phyloP scores from a whole-genome alignment of 2,113 vertebrate species.

The Sterrhoptilus dennistouni region DNA sequence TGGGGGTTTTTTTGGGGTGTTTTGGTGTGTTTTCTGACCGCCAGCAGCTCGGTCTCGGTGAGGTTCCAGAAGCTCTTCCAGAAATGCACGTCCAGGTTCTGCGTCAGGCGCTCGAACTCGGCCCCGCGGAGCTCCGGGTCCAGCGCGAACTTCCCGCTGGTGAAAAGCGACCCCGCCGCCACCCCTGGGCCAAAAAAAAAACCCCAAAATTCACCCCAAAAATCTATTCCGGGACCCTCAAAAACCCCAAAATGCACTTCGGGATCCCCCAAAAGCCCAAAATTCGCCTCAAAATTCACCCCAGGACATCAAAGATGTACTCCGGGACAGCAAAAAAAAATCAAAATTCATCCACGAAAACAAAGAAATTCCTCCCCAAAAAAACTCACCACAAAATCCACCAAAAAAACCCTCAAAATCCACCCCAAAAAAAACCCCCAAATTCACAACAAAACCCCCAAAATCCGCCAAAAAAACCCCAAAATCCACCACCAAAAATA shows the following conservation, averaged over 20 bases:
- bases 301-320: too few species aligned
- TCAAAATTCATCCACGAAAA: too few species aligned
- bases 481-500: too few species aligned
- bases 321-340: too few species aligned
- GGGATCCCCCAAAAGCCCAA: fast-evolving
- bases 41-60: background rate
- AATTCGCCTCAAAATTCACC: background rate
- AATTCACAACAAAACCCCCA: too few species aligned
- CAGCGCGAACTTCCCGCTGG: background rate
- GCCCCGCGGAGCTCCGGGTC: background rate
- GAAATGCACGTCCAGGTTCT: background rate
- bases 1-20: too few species aligned
- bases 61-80: background rate
- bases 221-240: too few species aligned
- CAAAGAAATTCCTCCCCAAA: too few species aligned
- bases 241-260: background rate
- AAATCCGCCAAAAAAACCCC: too few species aligned
- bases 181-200: background rate
- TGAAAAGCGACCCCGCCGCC: background rate
- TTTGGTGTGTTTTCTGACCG: background rate
- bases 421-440: too few species aligned
- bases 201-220: background rate
- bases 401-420: too few species aligned
- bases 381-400: too few species aligned
- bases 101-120: background rate